These are phyloP conservation scores for Pollenia labialis DNA, from an alignment of 2,888 invertebrate genomes.

Conservation along the genomic window DNA sequence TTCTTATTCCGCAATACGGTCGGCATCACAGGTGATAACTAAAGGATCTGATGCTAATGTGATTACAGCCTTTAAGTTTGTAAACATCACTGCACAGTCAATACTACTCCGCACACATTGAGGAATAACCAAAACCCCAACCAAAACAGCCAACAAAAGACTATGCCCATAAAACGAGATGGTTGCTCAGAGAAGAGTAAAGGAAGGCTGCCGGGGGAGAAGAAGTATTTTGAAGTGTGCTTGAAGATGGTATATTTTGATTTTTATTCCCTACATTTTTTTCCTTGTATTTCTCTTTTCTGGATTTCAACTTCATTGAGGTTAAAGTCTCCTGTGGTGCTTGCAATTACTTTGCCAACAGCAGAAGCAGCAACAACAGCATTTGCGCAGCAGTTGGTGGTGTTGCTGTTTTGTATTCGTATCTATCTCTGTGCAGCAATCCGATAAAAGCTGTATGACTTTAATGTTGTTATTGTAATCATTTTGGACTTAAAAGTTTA, in stretches of 20 bases:
- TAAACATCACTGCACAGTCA: constrained; percentile 80
- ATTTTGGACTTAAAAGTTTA: constrained; percentile 68
- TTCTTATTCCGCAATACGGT: constrained; percentile 66
- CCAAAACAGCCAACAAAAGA: constrained; percentile 78
- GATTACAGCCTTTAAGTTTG: constrained; percentile 85
- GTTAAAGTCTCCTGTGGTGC: constrained; percentile 68
- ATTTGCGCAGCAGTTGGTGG: constrained; percentile 26
- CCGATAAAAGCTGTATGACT: constrained; percentile 7
- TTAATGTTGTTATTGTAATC: constrained; percentile 70
- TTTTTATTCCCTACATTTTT: constrained; percentile 57
- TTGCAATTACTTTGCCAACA: constrained; percentile 73
- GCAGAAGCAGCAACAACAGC: constrained; percentile 62
- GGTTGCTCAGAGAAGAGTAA: not conserved
- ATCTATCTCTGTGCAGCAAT: constrained; percentile 31
- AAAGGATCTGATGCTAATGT: constrained; percentile 84
- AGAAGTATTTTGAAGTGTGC: constrained; percentile 80
- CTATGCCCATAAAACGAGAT: not conserved
- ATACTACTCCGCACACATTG: constrained; percentile 56
- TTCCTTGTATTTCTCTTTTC: constrained; percentile 37
- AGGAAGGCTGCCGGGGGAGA: not conserved
- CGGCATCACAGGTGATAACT: constrained; percentile 82
- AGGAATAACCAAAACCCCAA: constrained; percentile 74
- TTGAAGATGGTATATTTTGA: constrained; percentile 74
- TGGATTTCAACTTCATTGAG: constrained; percentile 55
- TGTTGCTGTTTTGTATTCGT: constrained; percentile 21